Evolutionary conservation across 2,113 vertebrate species (phyloP), one percentile per base, ranked within the genome.

Genomic region (Cyphomyrus plagiostoma): DNA sequence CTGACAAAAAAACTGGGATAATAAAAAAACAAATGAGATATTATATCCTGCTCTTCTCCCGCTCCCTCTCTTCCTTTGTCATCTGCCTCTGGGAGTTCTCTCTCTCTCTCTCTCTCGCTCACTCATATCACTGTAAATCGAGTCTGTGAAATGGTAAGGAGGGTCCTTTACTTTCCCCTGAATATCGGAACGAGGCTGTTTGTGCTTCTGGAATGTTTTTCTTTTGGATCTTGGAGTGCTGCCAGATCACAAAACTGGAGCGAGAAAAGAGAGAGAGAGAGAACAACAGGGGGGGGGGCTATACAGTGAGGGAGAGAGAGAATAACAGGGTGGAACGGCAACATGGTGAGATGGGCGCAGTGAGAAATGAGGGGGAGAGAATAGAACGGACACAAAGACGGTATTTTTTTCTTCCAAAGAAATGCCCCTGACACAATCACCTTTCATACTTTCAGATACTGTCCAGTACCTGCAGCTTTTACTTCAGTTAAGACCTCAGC

Each of bases 161-260:
- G 94, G 91, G 92, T 94, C 93, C 92, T 90, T 88, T 90, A 90
- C 91, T 89, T 42, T 39, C 56, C 87, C 85, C 74, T 90, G 92
- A 95, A 96, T 96, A 97, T 96, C 95, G 95, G 95, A 97, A 95
- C 93, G 93, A 96, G 96, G 95, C 96, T 93, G 90, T 94, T 93
- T 94, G 93, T 94, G 92, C 90, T 96, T 95, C 96, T 91, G 85
- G 94, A 94, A 96, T 96, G 96, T 94, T 92, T 91, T 94, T 94
- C 93, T 95, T 92, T 58, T 84, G 93, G 94, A 93, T 94, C 94
- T 95, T 97, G 96, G 95, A 94, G 93, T 94, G 91, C 95, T 95
- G 97, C 97, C 97, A 97, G 95, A 93, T 93, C 94, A 89, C 93
- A 93, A 93, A 95, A 94, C 94, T 95, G 93, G 95, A 95, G 93